phyloP scores from a whole-genome alignment of 2,113 vertebrate species.

The Pedionomus torquatus region DNA sequence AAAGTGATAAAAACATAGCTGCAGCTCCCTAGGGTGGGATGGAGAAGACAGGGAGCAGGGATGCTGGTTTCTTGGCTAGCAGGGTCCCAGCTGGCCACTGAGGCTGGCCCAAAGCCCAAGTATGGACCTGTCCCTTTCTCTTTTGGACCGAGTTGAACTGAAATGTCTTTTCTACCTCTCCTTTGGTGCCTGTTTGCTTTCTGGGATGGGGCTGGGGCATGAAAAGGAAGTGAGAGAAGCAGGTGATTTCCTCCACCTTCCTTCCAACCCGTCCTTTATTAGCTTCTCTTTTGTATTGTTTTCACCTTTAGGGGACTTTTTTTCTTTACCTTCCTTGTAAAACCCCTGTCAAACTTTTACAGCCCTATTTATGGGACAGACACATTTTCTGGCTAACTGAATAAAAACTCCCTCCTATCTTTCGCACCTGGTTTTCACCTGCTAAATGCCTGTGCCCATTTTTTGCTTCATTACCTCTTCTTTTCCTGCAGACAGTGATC shows the following conservation, averaged over 20 bases:
- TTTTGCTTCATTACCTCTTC: not conserved
- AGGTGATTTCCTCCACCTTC: not conserved
- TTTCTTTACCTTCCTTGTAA: not conserved
- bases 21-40: fast-evolving
- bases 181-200: not conserved
- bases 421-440: not conserved
- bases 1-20: not conserved
- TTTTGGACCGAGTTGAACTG: not conserved
- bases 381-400: not conserved
- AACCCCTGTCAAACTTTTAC: not conserved
- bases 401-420: not conserved
- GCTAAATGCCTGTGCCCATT: not conserved
- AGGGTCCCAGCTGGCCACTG: not conserved
- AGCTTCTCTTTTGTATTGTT: not conserved
- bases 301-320: not conserved
- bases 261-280: not conserved
- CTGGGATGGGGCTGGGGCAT: not conserved
- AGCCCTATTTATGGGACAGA: not conserved
- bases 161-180: constrained; percentile 2
- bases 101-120: not conserved
- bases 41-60: not conserved
- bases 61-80: not conserved
- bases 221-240: not conserved
- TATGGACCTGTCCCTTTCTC: not conserved
- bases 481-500: not conserved